A percentile compares a stretch with the other conserved stretches of the same genome.
Evolutionary conservation across 2,113 vertebrate genomes (phyloP).

Genomic region (Rhabdomys dilectus): DNA sequence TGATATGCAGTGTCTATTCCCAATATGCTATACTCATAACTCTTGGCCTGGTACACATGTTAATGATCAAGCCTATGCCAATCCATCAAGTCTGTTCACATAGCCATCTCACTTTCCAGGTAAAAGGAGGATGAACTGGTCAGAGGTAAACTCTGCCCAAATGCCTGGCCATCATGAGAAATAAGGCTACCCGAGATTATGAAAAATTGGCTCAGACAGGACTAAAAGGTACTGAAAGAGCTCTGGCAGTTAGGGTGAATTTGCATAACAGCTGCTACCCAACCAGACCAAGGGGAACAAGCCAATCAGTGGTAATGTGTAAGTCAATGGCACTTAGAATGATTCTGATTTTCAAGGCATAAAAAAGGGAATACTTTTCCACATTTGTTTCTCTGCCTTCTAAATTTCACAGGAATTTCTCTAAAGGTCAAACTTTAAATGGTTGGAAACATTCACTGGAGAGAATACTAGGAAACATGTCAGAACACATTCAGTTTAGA

Average conservation of each 20-base stretch:
- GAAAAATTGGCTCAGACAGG: not conserved
- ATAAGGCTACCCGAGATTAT: not conserved
- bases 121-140: not conserved
- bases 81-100: not conserved
- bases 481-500: not conserved
- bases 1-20: not conserved
- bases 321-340: not conserved
- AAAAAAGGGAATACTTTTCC: not conserved
- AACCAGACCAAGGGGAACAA: not conserved
- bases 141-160: too few species aligned
- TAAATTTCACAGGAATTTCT: not conserved
- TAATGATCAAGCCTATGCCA: not conserved
- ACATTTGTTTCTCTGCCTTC: not conserved
- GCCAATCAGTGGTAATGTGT: too few species aligned
- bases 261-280: not conserved
- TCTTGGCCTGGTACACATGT: rapidly evolving
- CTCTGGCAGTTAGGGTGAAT: not conserved
- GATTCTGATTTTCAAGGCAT: not conserved
- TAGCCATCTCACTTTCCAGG: not conserved
- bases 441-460: not conserved
- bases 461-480: not conserved
- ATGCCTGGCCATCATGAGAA: not conserved
- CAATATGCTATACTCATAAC: not conserved
- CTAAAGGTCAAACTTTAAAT: not conserved
- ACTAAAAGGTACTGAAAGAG: not conserved